Conservation (phyloP, 2,888 invertebrate genomes). For the Cephus runcator region DNA sequence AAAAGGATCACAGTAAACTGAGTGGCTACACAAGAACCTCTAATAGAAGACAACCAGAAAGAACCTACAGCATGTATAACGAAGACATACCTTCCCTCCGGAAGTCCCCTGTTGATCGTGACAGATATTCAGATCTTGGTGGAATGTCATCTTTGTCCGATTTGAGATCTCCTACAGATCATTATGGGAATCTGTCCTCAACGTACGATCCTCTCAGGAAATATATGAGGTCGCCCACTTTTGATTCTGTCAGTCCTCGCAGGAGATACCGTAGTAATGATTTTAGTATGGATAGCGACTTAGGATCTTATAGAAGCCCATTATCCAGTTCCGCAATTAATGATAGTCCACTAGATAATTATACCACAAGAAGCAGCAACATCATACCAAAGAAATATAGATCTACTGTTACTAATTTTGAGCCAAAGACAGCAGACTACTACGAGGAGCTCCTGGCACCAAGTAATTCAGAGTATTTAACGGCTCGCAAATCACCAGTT, state of each 20-base stretch:
- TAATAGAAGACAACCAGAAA: conserved; percentile 39
- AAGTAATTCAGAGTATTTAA: conserved; percentile 45
- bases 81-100: conserved; percentile 40
- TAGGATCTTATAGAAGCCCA: conserved; percentile 35
- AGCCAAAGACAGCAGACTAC: conserved; percentile 56
- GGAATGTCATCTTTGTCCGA: conserved; percentile 38
- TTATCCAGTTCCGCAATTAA: conserved; percentile 30
- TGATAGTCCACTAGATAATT: conserved; percentile 32
- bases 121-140: conserved; percentile 44
- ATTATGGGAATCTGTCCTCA: conserved; percentile 31
- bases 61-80: conserved; percentile 45
- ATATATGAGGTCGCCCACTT: conserved; percentile 50
- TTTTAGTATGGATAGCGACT: conserved; percentile 42
- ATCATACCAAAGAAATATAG: conserved; percentile 51
- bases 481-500: conserved; percentile 43
- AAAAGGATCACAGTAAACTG: conserved; percentile 29
- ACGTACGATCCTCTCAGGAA: conserved; percentile 51
- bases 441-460: conserved; percentile 58
- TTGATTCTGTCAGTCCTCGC: conserved; percentile 34
- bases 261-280: conserved; percentile 52
- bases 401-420: conserved; percentile 41
- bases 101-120: conserved; percentile 49
- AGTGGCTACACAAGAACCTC: conserved; percentile 7
- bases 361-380: conserved; percentile 29
- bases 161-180: conserved; percentile 42